Conservation (phyloP, 1,140 invertebrate species). For the Caenorhabditis tropicalis region DNA sequence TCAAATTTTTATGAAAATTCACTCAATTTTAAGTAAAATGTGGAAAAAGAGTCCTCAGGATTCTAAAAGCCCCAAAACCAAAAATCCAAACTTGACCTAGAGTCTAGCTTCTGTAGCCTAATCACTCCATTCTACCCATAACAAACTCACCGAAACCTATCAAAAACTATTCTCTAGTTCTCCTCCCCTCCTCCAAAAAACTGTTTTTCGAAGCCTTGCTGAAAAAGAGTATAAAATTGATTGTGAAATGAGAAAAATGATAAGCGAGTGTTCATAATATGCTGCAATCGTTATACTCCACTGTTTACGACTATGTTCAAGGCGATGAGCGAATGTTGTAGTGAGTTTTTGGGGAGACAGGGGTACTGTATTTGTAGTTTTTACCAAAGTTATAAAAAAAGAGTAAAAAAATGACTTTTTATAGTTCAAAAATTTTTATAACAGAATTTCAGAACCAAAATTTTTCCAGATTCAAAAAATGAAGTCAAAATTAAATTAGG, state of each 20-base stretch:
- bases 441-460: too few species aligned
- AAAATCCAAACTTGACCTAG: too few species aligned
- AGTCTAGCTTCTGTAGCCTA: too few species aligned
- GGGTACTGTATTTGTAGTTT: too few species aligned
- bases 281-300: background rate
- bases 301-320: background rate
- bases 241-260: background rate
- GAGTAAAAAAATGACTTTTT: background rate
- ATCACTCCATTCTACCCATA: background rate
- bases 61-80: too few species aligned
- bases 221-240: background rate
- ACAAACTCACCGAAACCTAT: background rate
- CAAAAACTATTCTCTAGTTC: background rate
- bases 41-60: too few species aligned
- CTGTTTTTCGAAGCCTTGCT: background rate
- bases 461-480: too few species aligned
- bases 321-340: slow-evolving; percentile 8
- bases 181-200: too few species aligned
- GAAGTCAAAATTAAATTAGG: too few species aligned
- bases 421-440: background rate
- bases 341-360: too few species aligned
- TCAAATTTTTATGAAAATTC: background rate
- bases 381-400: too few species aligned
- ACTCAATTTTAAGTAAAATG: too few species aligned
- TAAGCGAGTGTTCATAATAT: background rate